These are phyloP conservation scores for Mactra quadrangularis DNA, from an alignment of 1,140 invertebrate genomes.

Conservation along the genomic window DNA sequence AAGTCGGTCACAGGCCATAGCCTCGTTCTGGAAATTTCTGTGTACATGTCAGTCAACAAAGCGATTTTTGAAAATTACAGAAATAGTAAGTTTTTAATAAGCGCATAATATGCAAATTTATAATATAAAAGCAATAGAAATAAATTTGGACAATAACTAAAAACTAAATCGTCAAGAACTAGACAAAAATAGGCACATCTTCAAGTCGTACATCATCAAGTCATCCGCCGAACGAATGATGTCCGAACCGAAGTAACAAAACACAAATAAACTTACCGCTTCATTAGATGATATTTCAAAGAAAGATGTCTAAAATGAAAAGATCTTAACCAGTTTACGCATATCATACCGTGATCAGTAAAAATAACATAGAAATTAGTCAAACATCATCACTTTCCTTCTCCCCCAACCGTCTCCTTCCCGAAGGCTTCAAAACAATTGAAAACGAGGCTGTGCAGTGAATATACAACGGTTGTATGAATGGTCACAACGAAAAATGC, in stretches of 20 bases:
- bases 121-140: neutral
- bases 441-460: constrained; percentile 25
- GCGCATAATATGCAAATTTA: neutral
- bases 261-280: constrained; percentile 25
- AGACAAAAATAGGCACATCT: neutral
- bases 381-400: neutral
- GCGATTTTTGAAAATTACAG: no score
- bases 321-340: neutral
- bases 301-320: neutral
- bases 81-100: no score
- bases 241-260: constrained; percentile 10
- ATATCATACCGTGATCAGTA: neutral
- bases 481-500: no score
- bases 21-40: no score
- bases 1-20: no score
- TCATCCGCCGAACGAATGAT: constrained; percentile 4
- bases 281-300: constrained; percentile 13
- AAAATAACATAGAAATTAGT: neutral
- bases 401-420: neutral
- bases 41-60: no score
- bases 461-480: neutral
- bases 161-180: neutral
- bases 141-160: neutral
- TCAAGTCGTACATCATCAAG: neutral
- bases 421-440: constrained; percentile 3